Base-by-base conservation (phyloP, 2,797 vertebrate species). In the Ceyx erithaca region DNA sequence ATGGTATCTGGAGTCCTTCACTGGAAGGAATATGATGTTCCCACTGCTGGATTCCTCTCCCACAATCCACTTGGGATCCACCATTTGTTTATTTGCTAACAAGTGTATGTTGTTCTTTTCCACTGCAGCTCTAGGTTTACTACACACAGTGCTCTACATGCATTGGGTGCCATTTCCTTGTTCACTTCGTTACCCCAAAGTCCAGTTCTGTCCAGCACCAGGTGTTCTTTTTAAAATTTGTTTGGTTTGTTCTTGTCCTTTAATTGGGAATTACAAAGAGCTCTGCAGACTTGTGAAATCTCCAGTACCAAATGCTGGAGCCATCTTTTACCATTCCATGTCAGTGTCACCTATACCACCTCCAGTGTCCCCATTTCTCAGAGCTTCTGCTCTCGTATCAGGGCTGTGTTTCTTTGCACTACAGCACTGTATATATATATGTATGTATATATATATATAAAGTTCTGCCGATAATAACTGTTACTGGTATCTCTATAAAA, bases 391-490 rank as follows among this genome's bases (percentile, higher is more conserved):
- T 70, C 3, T 64, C 4, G 2, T 13, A 12, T 10, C 20, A 33
- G 55, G 51, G 5, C 12, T 55, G 33, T 14, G 8, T 69, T 58
- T 87, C 25, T 64, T 28, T 73, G 18, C 30, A 3, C 7, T 51
- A 2, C 1, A 1, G 9, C 2, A 12, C 5, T 10, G 2, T 49
- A 14, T 15, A 40, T 40, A 40, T 40, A 33, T 33, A 33, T 33
- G 9, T 33, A 33, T 33, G 33, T 33, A 40, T 40, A 14, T 37
- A 37, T 37, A 37, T 82, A 28, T 30, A 46, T 13, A 14, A 78
- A 6, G 2, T 73, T 64, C n/a, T 69, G 23, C 31, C 11, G 33
- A 40, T 11, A 13, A 18, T 15, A 82, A 48, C 9, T 49, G 7
- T 26, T 76, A 57, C 13, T 61, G 23, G 31, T 40, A 21, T 54